Evolutionary conservation across 1,140 invertebrate species (phyloP).

Genomic region (Caenorhabditis briggsae): DNA sequence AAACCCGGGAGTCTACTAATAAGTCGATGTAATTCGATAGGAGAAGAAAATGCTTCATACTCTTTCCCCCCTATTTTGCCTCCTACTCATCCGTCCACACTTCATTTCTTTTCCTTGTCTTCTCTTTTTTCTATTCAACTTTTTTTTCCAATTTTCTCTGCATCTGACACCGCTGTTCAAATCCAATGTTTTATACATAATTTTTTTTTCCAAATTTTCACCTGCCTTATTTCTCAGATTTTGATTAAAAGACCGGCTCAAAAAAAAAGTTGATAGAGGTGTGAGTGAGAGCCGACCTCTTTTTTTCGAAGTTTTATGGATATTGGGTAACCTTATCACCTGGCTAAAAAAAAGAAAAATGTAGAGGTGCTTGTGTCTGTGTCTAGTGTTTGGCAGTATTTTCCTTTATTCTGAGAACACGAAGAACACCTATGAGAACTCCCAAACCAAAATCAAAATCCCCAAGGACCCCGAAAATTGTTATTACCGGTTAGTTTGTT

Average conservation of each 20-base stretch:
- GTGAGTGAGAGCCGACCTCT: neutral
- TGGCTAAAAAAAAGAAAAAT: neutral
- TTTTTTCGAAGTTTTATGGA: neutral
- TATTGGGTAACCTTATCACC: neutral
- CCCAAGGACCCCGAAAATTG: neutral
- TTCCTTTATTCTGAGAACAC: neutral
- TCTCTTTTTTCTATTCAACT: conserved; percentile 15
- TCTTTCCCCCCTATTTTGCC: conserved; percentile 9
- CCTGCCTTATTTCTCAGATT: neutral
- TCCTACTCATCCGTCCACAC: conserved; percentile 33
- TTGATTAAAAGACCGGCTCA: neutral
- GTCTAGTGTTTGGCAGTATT: neutral
- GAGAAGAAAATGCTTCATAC: conserved; percentile 13
- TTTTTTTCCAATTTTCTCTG: conserved; percentile 44
- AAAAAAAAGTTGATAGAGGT: neutral
- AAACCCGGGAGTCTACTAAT: conserved; percentile 38
- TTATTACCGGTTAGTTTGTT: conserved; percentile 19
- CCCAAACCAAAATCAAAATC: neutral
- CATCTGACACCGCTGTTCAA: conserved; percentile 15
- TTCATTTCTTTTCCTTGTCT: conserved; percentile 10
- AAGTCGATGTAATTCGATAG: conserved; percentile 43
- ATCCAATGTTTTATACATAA: neutral
- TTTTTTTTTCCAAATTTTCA: neutral
- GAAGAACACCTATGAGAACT: neutral
- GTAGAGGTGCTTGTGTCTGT: neutral